Conservation (phyloP, 2,888 invertebrate species). For the Leucoma salicis region DNA sequence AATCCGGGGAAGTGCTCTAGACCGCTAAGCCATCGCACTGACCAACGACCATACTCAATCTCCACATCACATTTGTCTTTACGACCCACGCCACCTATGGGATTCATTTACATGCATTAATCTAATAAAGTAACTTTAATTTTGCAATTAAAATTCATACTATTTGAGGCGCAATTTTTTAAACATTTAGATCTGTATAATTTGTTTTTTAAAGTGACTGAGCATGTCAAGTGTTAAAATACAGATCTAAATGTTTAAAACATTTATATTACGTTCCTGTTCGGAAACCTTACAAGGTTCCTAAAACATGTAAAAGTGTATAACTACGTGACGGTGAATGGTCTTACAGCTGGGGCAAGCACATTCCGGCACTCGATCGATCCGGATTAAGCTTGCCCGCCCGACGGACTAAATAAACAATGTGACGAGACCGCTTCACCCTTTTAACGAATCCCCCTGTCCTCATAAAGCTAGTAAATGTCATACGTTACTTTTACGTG, state of each 20-base stretch:
- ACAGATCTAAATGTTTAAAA: conserved; percentile 18
- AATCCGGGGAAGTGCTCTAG: too few relatives aligned
- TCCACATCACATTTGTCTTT: too few relatives aligned
- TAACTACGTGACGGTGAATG: conserved; percentile 45
- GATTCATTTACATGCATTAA: too few relatives aligned
- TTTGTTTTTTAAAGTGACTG: conserved; percentile 14
- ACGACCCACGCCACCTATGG: too few relatives aligned
- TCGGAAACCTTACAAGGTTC: conserved; percentile 41
- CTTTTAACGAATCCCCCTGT: conserved; percentile 75
- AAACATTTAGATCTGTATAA: conserved; percentile 21
- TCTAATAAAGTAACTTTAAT: too few relatives aligned
- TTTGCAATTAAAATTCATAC: too few relatives aligned
- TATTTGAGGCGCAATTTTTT: too few relatives aligned
- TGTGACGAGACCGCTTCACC: conserved; percentile 72
- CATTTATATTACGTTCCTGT: conserved; percentile 31
- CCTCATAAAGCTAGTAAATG: conserved; percentile 53
- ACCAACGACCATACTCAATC: too few relatives aligned
- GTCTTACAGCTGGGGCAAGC: conserved; percentile 40
- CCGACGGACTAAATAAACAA: conserved; percentile 77
- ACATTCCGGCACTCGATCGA: conserved; percentile 63
- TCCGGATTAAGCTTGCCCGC: conserved; percentile 64
- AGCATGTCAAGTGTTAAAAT: too few relatives aligned
- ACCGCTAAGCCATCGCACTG: too few relatives aligned
- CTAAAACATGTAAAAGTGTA: conserved; percentile 47
- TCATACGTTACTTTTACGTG: conserved; percentile 56